Conservation (phyloP, 2,888 invertebrate genomes). For the Stratiomys singularior region DNA sequence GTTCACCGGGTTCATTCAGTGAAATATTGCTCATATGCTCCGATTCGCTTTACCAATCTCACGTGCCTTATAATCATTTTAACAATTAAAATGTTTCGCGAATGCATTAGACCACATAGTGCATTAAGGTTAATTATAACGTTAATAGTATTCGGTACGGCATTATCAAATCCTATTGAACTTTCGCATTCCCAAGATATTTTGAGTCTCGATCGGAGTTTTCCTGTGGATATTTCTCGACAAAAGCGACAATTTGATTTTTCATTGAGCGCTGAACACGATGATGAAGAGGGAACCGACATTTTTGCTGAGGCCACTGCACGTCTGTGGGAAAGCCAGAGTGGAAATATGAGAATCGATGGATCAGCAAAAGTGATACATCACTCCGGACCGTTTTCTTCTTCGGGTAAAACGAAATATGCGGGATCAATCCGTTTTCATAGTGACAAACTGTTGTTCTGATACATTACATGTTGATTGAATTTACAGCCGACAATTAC, state of each 20-base stretch:
- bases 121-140: neutral
- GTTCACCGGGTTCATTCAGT: no score
- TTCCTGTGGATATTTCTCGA: slow-evolving; percentile 43
- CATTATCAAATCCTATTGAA: neutral
- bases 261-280: slow-evolving; percentile 62
- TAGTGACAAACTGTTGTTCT: slow-evolving; percentile 29
- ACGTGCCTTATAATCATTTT: neutral
- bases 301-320: slow-evolving; percentile 62
- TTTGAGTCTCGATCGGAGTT: neutral
- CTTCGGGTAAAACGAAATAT: slow-evolving; percentile 59
- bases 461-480: neutral
- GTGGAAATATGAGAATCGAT: slow-evolving; percentile 62
- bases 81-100: neutral
- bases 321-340: slow-evolving; percentile 62
- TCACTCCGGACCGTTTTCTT: slow-evolving; percentile 57
- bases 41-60: neutral
- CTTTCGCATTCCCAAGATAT: neutral
- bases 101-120: no score
- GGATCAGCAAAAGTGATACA: slow-evolving; percentile 63
- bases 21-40: no score
- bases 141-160: neutral
- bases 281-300: slow-evolving; percentile 63
- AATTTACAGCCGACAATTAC: slow-evolving; percentile 40
- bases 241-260: slow-evolving; percentile 62
- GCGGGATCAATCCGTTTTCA: slow-evolving; percentile 35